Evolutionary conservation across 2,797 vertebrate species (phyloP).

Genomic region (Triplophysa yarkandensis): DNA sequence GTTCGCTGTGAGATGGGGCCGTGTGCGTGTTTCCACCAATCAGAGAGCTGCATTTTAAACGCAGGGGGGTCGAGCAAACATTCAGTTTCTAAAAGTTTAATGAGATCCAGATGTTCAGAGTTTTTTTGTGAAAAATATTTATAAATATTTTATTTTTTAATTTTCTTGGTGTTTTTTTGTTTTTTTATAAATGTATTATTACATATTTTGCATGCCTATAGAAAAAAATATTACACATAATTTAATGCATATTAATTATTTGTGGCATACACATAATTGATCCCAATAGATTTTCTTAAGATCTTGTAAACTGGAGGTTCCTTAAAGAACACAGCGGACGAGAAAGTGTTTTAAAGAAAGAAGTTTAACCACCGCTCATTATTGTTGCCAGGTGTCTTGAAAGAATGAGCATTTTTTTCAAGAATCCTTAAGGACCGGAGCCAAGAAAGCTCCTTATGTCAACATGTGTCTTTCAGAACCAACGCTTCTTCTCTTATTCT

Average conservation of each 20-base stretch:
- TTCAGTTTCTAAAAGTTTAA: background rate
- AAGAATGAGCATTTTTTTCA: constrained; percentile 30
- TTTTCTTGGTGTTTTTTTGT: no score
- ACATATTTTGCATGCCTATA: no score
- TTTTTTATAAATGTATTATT: no score
- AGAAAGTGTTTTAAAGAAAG: background rate
- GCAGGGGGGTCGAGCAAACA: constrained; percentile 6
- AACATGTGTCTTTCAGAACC: background rate
- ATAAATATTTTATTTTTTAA: background rate
- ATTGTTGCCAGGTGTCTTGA: constrained; percentile 43
- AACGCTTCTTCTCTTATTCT: background rate
- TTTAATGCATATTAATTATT: no score
- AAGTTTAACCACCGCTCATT: constrained; percentile 7
- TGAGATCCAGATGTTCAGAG: background rate
- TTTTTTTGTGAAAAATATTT: background rate
- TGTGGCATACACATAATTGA: background rate
- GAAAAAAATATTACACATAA: no score
- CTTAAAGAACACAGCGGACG: background rate
- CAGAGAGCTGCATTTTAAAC: constrained; percentile 53
- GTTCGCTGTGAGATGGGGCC: background rate
- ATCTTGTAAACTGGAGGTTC: background rate
- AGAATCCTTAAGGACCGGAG: background rate
- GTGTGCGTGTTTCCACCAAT: constrained; percentile 48
- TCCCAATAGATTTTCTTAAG: background rate
- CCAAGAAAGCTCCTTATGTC: background rate